phyloP scores from a whole-genome alignment of 2,797 vertebrate genomes.

The Enoplosus armatus region DNA sequence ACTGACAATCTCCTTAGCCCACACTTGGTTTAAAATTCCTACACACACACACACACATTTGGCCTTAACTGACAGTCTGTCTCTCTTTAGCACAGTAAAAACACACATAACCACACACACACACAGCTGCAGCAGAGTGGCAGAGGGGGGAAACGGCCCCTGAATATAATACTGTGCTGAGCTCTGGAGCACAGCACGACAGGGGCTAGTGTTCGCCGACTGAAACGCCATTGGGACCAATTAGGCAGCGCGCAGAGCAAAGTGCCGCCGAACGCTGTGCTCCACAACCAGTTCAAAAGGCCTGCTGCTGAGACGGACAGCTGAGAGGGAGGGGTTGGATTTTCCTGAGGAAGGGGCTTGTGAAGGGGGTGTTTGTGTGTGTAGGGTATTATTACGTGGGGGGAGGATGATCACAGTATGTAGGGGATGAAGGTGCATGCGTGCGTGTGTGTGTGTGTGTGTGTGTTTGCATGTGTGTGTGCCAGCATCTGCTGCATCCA shows the following conservation, averaged over 20 bases:
- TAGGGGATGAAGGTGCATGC: slow-evolving; percentile 42
- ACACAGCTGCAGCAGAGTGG: slow-evolving; percentile 11
- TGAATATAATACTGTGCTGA: slow-evolving; percentile 47
- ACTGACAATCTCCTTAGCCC: slow-evolving; percentile 17
- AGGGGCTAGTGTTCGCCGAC: slow-evolving; percentile 58
- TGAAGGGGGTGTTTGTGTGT: slow-evolving; percentile 52
- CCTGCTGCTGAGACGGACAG: slow-evolving; percentile 65
- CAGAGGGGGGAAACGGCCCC: slow-evolving; percentile 49
- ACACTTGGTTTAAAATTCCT: too few species aligned
- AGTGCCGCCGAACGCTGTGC: slow-evolving; percentile 52
- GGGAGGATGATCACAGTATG: slow-evolving; percentile 59
- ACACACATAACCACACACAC: slow-evolving; percentile 35
- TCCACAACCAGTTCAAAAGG: slow-evolving; percentile 74
- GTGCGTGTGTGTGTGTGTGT: slow-evolving; percentile 31
- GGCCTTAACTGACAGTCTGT: slow-evolving; percentile 5
- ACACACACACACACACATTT: slow-evolving; percentile 25
- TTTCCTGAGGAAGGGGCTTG: slow-evolving; percentile 46
- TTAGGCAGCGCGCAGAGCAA: slow-evolving; percentile 69
- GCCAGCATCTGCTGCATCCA: slow-evolving; percentile 50
- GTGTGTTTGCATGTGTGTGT: slow-evolving; percentile 25
- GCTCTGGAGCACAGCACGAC: slow-evolving; percentile 63
- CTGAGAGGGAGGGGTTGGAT: slow-evolving; percentile 60
- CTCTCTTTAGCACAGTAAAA: slow-evolving; percentile 43
- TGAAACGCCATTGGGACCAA: slow-evolving; percentile 80
- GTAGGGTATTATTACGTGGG: slow-evolving; percentile 56